phyloP scores from a whole-genome alignment of 2,888 invertebrate species.

The Ormyrus nitidulus region DNA sequence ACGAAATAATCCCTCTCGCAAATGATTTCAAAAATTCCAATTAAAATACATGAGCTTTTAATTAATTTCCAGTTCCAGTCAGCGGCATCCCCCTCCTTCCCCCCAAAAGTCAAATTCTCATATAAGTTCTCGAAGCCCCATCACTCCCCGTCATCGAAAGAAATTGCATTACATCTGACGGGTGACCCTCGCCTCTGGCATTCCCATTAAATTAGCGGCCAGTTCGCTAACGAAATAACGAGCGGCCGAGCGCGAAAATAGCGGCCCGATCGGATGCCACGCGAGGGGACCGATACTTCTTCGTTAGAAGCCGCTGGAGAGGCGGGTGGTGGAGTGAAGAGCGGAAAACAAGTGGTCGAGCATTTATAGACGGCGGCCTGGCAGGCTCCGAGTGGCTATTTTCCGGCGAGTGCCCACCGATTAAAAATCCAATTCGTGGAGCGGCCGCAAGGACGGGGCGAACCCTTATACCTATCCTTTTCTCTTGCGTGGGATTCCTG shows the following conservation, averaged over 20 bases:
- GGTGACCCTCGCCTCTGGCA: slow-evolving; percentile 14
- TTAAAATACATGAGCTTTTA: too few species aligned
- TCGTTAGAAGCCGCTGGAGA: slow-evolving; percentile 23
- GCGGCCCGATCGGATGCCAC: slow-evolving; percentile 5
- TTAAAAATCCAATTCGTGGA: slow-evolving; percentile 73
- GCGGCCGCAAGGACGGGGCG: slow-evolving; percentile 31
- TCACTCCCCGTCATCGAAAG: neutral
- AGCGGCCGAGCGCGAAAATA: slow-evolving; percentile 45
- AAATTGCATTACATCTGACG: slow-evolving; percentile 40
- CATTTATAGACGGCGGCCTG: slow-evolving; percentile 66
- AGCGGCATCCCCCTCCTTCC: neutral
- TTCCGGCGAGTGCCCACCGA: slow-evolving; percentile 75
- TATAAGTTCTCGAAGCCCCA: slow-evolving; percentile 10
- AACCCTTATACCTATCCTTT: slow-evolving; percentile 40
- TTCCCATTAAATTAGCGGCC: slow-evolving; percentile 51
- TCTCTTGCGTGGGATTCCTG: neutral
- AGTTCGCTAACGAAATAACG: slow-evolving; percentile 42
- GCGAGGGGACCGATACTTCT: slow-evolving; percentile 30
- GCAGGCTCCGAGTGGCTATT: slow-evolving; percentile 72
- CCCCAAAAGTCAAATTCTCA: neutral
- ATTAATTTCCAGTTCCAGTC: neutral
- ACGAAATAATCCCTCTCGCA: too few species aligned
- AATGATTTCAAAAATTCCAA: too few species aligned
- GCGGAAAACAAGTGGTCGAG: slow-evolving; percentile 69
- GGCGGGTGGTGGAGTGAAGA: neutral